phyloP scores from a whole-genome alignment of 1,140 invertebrate genomes.

The Bombus sylvicola region DNA sequence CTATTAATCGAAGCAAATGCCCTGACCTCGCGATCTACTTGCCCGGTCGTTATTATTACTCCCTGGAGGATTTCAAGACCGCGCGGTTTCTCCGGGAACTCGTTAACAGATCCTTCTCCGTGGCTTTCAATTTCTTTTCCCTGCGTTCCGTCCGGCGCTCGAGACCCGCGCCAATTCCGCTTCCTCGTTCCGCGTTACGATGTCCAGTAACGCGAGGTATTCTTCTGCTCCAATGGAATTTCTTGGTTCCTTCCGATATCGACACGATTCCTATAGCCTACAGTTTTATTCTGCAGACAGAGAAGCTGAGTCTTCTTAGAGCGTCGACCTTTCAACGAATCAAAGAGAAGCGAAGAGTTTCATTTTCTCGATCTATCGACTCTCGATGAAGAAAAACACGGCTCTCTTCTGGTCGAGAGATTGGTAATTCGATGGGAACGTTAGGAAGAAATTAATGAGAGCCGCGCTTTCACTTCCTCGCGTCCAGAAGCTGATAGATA shows the following conservation, averaged over 20 bases:
- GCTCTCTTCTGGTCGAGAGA: neutral
- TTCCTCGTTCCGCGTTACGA: slow-evolving; percentile 32
- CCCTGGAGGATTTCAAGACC: slow-evolving; percentile 36
- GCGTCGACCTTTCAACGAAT: neutral
- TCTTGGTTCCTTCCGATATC: neutral
- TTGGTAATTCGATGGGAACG: neutral
- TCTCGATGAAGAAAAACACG: neutral
- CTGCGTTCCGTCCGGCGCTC: neutral
- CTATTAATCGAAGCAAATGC: slow-evolving; percentile 51
- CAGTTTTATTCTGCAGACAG: neutral
- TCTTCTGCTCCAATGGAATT: neutral
- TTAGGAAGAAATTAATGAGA: neutral
- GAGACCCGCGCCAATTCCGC: neutral
- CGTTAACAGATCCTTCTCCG: neutral
- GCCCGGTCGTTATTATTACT: slow-evolving; percentile 33
- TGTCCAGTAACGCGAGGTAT: neutral
- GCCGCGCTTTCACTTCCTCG: slow-evolving; percentile 12
- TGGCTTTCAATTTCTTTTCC: neutral
- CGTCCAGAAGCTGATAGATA: neutral
- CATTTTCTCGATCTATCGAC: neutral
- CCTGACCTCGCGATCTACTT: slow-evolving; percentile 43
- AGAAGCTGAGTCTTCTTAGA: neutral
- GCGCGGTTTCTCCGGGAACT: slow-evolving; percentile 25
- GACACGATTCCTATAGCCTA: neutral
- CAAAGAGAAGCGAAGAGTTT: neutral